Evolutionary conservation across 2,113 vertebrate species (phyloP), one percentile per base, ranked within the genome.

Genomic region (Elgaria multicarinata): DNA sequence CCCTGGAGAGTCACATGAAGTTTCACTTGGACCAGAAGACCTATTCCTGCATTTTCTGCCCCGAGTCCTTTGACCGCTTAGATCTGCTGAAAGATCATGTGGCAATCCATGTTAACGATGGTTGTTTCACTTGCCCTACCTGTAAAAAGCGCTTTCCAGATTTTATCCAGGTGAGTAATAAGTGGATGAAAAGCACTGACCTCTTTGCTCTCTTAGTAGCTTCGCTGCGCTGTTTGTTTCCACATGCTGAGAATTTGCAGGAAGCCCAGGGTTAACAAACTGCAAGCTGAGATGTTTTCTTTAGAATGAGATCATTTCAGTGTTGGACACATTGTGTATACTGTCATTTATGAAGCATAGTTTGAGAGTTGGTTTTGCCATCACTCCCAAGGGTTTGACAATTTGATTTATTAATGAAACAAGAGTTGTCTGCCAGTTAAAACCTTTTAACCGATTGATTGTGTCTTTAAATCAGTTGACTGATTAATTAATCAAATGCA

Each of bases 61-160:
- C 98, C 0, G 98, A 99, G 53, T 98, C 98, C 74, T 99, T 99
- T 82, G 99, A 99, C 90, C 97, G 98, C 84, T 96, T 99, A 93
- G 99, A 99, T 88, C 95, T 98, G 89, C 97, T 99, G 64, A 99
- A 98, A 93, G 99, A 99, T 46, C 99, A 99, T 0, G 98, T 99
- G 44, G 98, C 96, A 36, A 94, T 99, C 87, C 99, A 99, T 33
- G 95, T 98, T 72, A 97, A 95, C 4, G 97, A 99, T 44, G 99
- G 99, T 88, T 98, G 96, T 92, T 99, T 98, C 95, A 98, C 98
- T 89, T 99, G 99, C 90, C 99, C 99, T 2, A 98, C 98, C 90
- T 99, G 99, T 97, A 99, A 99, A 94, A 99, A 99, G 95, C 98
- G 97, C 24, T 99, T 99, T 92, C 97, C 97, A 3, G 99, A 99